A percentile compares a stretch with the other conserved stretches of the same genome.
Evolutionary conservation across 2,797 vertebrate genomes (phyloP).

Genomic region (Ptychobarbus kaznakovi): DNA sequence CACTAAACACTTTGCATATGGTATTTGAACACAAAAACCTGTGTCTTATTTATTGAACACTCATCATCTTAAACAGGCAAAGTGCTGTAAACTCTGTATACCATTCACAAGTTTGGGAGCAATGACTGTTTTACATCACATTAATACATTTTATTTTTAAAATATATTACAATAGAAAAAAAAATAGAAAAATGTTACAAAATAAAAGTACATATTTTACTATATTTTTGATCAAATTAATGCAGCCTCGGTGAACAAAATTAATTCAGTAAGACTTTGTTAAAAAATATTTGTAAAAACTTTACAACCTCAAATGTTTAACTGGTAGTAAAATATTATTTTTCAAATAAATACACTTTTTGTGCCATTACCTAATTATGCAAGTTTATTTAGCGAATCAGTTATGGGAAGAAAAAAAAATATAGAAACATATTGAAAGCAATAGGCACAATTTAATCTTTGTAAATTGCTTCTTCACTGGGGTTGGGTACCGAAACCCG

Average conservation of each 20-base stretch:
- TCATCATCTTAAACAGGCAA: neutral
- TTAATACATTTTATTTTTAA: neutral
- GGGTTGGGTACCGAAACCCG: no score
- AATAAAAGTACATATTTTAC: neutral
- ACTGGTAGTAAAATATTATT: neutral
- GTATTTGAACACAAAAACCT: neutral
- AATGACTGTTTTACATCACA: no score
- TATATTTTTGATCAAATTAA: neutral
- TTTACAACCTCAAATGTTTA: neutral
- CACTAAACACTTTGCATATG: neutral
- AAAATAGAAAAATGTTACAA: neutral
- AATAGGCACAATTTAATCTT: neutral
- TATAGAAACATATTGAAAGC: neutral
- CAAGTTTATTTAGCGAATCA: neutral
- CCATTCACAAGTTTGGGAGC: neutral
- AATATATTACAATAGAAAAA: neutral
- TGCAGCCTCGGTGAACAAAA: neutral
- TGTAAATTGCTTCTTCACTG: neutral
- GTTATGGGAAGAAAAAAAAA: neutral
- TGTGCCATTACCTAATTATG: neutral
- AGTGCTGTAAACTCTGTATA: neutral
- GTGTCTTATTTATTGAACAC: neutral
- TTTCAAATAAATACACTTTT: neutral
- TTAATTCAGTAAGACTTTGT: neutral
- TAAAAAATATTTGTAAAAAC: neutral